phyloP scores from a whole-genome alignment of 2,888 invertebrate species.

The Aphodius sticticus region DNA sequence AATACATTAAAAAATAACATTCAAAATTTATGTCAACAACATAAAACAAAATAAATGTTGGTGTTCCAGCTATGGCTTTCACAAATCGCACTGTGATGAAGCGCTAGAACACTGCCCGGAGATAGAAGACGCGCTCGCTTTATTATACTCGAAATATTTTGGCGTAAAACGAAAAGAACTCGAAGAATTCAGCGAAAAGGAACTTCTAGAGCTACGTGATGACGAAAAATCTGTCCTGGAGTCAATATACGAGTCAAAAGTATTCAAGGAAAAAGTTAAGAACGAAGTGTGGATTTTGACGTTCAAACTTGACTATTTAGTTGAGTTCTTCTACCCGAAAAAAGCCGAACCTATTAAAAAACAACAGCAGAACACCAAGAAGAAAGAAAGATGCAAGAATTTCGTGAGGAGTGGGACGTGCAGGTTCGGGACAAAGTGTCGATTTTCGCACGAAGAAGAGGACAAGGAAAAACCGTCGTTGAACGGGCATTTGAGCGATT shows the following conservation, averaged over 20 bases:
- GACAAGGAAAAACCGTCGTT: slow-evolving; percentile 52
- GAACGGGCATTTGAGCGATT: slow-evolving; percentile 58
- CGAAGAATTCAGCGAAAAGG: slow-evolving; percentile 61
- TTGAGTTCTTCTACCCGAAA: slow-evolving; percentile 60
- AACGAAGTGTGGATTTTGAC: slow-evolving; percentile 76
- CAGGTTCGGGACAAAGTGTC: slow-evolving; percentile 77
- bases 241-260: slow-evolving; percentile 75
- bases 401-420: slow-evolving; percentile 72
- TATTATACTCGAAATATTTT: slow-evolving; percentile 78
- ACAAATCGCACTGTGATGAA: slow-evolving; percentile 76
- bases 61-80: slow-evolving; percentile 74
- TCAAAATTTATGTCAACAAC: too few relatives aligned
- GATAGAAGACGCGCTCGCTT: slow-evolving; percentile 75
- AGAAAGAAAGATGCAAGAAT: slow-evolving; percentile 70
- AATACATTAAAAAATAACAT: too few relatives aligned
- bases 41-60: not conserved
- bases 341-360: slow-evolving; percentile 58
- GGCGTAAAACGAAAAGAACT: slow-evolving; percentile 42
- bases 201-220: slow-evolving; percentile 69
- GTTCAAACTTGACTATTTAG: slow-evolving; percentile 72
- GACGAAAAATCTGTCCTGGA: slow-evolving; percentile 80
- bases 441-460: slow-evolving; percentile 72
- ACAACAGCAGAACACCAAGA: slow-evolving; percentile 52
- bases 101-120: slow-evolving; percentile 73
- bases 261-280: slow-evolving; percentile 73